Conservation (phyloP, 2,113 vertebrate genomes). For the Nibea coibor region DNA sequence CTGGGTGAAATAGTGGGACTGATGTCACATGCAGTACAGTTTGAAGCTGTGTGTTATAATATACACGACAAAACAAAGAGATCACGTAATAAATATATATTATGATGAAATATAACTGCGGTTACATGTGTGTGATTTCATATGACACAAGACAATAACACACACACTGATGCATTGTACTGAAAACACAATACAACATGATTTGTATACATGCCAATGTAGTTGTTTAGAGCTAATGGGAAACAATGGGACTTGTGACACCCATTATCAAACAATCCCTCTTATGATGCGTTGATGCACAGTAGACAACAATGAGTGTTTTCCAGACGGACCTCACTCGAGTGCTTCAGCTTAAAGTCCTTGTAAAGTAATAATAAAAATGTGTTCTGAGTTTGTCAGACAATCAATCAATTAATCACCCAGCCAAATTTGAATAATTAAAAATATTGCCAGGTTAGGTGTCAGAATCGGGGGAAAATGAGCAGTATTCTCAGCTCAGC, state of each 20-base stretch:
- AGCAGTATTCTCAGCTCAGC: not conserved
- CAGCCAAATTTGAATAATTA: too few species aligned
- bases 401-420: too few species aligned
- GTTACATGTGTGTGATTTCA: not conserved
- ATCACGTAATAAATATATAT: not conserved
- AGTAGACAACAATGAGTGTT: not conserved
- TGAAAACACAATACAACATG: not conserved
- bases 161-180: too few species aligned
- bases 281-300: not conserved
- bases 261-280: slow-evolving; percentile 1
- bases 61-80: not conserved
- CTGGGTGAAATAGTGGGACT: too few species aligned
- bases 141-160: not conserved
- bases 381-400: too few species aligned
- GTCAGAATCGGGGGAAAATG: too few species aligned
- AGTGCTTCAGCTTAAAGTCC: not conserved
- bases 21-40: not conserved
- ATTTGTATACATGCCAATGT: not conserved
- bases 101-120: not conserved
- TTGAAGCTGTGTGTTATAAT: not conserved
- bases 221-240: not conserved
- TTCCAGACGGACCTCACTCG: slow-evolving; percentile 4
- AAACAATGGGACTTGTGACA: slow-evolving; percentile 23
- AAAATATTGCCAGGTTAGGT: too few species aligned
- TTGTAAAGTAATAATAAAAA: too few species aligned